phyloP scores from a whole-genome alignment of 2,888 invertebrate genomes.

The Spilosoma lubricipeda region DNA sequence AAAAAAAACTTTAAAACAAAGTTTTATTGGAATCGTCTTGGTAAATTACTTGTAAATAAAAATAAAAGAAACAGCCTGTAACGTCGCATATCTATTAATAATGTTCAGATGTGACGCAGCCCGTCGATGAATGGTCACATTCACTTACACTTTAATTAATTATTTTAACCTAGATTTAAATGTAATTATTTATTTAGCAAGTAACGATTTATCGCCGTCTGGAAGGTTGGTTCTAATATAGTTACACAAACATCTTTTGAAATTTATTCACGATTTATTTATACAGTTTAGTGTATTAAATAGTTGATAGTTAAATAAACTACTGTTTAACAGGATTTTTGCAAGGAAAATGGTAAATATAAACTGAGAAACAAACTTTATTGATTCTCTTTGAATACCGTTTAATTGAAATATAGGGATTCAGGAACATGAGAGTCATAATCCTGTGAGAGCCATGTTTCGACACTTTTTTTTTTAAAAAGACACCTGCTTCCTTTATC shows the following conservation, averaged over 20 bases:
- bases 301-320: neutral
- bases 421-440: no score
- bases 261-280: neutral
- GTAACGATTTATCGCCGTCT: neutral
- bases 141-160: slow-evolving; percentile 32
- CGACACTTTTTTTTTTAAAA: no score
- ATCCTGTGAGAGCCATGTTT: no score
- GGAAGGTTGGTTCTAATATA: neutral
- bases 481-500: no score
- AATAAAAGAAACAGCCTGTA: slow-evolving; percentile 27
- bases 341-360: neutral
- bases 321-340: neutral
- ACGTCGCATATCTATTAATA: slow-evolving; percentile 42
- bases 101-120: slow-evolving; percentile 33
- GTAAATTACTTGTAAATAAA: no score
- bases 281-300: neutral
- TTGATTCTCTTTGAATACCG: no score
- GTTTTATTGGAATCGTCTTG: neutral
- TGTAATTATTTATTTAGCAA: slow-evolving; percentile 5
- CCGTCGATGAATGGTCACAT: slow-evolving; percentile 22
- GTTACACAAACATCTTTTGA: neutral
- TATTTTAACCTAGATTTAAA: slow-evolving; percentile 23
- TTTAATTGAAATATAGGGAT: no score
- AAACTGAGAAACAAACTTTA: no score
- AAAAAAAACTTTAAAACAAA: no score